Conservation (phyloP, 2,113 vertebrate species). For the Lucifuga dentata region DNA sequence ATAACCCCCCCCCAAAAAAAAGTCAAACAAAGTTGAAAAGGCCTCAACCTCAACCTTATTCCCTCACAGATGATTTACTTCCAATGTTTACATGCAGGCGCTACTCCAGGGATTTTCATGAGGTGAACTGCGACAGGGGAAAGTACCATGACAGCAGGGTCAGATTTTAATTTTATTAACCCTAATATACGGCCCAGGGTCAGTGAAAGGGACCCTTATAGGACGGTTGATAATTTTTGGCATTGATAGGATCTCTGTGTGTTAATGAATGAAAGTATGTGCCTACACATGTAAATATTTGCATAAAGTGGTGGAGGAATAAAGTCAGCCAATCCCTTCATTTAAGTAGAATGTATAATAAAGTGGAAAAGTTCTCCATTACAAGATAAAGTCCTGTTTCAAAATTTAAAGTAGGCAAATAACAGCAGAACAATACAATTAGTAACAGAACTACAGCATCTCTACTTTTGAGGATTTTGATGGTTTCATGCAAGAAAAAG, state of each 20-base stretch:
- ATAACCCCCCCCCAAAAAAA: constrained; percentile 38
- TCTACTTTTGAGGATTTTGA: too few species aligned
- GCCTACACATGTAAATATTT: background rate
- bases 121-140: constrained; percentile 35
- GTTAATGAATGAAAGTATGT: background rate
- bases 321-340: too few species aligned
- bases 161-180: constrained; percentile 50
- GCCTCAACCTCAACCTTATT: constrained; percentile 52
- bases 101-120: constrained; percentile 23
- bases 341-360: too few species aligned
- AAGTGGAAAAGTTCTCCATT: too few species aligned
- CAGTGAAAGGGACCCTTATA: constrained; percentile 4
- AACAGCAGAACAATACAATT: too few species aligned
- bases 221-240: constrained; percentile 40
- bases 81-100: constrained; percentile 28
- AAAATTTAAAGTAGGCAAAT: too few species aligned
- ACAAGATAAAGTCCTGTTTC: too few species aligned
- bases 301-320: too few species aligned
- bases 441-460: too few species aligned
- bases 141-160: constrained; percentile 32
- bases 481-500: too few species aligned
- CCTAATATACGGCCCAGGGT: constrained; percentile 44
- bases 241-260: constrained; percentile 19
- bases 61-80: constrained; percentile 58
- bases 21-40: constrained; percentile 67